Base-by-base conservation (phyloP, 2,797 vertebrate genomes). In the Ceyx erithaca region DNA sequence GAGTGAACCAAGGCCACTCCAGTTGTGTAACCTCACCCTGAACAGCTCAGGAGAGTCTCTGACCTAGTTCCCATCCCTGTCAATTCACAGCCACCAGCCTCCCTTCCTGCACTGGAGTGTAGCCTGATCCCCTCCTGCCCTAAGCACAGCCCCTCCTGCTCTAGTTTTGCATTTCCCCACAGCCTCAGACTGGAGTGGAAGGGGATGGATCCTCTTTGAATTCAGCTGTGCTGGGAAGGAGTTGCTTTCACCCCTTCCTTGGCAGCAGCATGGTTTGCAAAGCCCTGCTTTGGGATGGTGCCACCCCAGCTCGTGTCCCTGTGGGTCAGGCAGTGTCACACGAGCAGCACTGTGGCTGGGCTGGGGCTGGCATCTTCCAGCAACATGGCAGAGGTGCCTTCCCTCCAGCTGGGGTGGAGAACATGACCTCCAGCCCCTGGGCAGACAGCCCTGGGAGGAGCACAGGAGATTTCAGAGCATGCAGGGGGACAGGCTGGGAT, bases 351-450 rank as follows among this genome's bases (percentile, higher is more conserved):
- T 48, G n/a, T 13, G 33, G 75, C 66, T 59, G 71, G 21, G 54
- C 72, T 51, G 31, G 59, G 13, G 2, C 30, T 78, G 49, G 48
- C 1, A 1, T 43, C 40, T 69, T 25, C 26, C 61, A 59, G 69
- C 57, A 57, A 30, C 4, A 6, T 7, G 62, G 16, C 17, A 7
- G 0, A 1, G n/a, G 17, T 21, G 11, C 37, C 54, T 64, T 57
- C 85, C n/a, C 40, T 69, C 54, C 51, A 37, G 12, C 76, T 48
- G 64, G 23, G 25, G 3, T 77, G 72, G 33, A 33, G 22, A 12
- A 33, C 1, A 1, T 10, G 9, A 45, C 41, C 49, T 77, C 12
- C 2, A 70, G 63, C 80, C 70, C 37, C 37, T 14, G 45, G 10
- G 12, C 1, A 5, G 43, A 23, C 43, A 89, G 48, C 26, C 11